phyloP scores from a whole-genome alignment of 2,888 invertebrate genomes.

The Perizoma flavofasciatum region DNA sequence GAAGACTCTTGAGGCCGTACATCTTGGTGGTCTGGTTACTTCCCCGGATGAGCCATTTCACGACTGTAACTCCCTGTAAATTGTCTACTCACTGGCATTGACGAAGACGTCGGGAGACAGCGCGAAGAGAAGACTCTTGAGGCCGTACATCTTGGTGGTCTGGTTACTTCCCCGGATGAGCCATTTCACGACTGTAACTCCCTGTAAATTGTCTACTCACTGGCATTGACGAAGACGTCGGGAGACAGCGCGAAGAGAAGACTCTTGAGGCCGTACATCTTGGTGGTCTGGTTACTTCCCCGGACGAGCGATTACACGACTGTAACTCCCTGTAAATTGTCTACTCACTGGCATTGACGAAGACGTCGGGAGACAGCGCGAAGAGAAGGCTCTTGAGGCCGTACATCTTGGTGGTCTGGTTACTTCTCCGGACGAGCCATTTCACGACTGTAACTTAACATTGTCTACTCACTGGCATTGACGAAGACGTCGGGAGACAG shows the following conservation, averaged over 20 bases:
- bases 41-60: too few species aligned
- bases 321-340: too few species aligned
- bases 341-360: conserved; percentile 67
- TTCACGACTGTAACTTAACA: too few species aligned
- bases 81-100: too few species aligned
- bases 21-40: too few species aligned
- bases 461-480: conserved; percentile 65
- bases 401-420: conserved; percentile 62
- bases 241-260: conserved; percentile 60
- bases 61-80: too few species aligned
- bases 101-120: too few species aligned
- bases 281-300: conserved; percentile 59
- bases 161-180: conserved; percentile 46
- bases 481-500: conserved; percentile 70
- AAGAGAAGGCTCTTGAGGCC: conserved; percentile 60
- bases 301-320: too few species aligned
- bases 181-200: too few species aligned
- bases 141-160: conserved; percentile 59
- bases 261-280: conserved; percentile 59
- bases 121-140: conserved; percentile 60
- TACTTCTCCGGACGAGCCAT: too few species aligned
- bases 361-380: conserved; percentile 64
- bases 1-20: too few species aligned
- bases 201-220: too few species aligned
- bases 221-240: conserved; percentile 70